Percentiles rank a stretch among this genome's conserved stretches.
phyloP scores from a whole-genome alignment of 2,113 vertebrate genomes.

The Corapipo altera region DNA sequence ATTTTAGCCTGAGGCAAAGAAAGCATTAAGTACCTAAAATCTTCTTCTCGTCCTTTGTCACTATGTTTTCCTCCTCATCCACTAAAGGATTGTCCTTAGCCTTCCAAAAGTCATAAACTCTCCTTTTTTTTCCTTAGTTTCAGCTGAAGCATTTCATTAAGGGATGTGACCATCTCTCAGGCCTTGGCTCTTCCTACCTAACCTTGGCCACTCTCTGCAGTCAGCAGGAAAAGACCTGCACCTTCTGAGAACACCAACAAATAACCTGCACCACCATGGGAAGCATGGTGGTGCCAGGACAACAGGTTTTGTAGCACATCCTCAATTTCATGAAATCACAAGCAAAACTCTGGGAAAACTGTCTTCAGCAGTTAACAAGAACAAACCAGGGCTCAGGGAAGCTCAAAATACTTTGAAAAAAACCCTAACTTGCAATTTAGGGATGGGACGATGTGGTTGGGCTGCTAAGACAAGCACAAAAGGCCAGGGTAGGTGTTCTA shows the following conservation, averaged over 20 bases:
- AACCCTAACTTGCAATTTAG: neutral
- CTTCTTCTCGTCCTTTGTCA: neutral
- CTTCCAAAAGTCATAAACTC: neutral
- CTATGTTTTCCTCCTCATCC: neutral
- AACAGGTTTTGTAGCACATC: neutral
- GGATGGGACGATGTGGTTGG: neutral
- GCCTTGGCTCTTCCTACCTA: neutral
- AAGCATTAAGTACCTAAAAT: too few relatives aligned
- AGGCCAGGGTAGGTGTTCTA: neutral
- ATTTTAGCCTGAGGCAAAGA: neutral
- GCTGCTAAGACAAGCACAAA: neutral
- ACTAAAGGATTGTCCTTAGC: neutral
- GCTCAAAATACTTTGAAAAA: neutral
- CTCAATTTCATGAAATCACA: neutral
- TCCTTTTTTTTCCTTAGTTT: accelerated
- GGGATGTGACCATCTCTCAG: neutral
- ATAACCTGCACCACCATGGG: neutral
- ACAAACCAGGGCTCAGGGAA: neutral
- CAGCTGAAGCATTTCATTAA: neutral
- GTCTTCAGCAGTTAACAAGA: neutral
- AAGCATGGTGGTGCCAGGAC: neutral
- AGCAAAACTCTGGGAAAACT: neutral
- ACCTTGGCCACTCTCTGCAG: neutral
- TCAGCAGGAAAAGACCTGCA: neutral
- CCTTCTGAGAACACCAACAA: neutral